Percentiles rank a stretch among this genome's conserved stretches.
phyloP scores from a whole-genome alignment of 2,888 invertebrate genomes.

The Melanchra persicariae region DNA sequence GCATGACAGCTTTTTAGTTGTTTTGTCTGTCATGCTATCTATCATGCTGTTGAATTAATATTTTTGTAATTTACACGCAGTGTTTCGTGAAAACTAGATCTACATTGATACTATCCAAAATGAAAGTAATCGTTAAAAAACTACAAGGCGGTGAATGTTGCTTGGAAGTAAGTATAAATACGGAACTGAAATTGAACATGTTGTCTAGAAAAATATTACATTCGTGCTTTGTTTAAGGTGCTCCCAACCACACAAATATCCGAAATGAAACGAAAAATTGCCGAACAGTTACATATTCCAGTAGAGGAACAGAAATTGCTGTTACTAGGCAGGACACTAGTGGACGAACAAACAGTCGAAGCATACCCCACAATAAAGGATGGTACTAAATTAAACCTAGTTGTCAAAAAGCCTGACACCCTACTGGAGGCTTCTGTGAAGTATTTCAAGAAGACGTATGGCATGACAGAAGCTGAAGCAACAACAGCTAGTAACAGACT shows the following conservation, averaged over 20 bases:
- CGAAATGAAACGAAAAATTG: slow-evolving; percentile 93
- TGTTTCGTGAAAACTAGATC: slow-evolving; percentile 52
- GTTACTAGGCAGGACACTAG: slow-evolving; percentile 93
- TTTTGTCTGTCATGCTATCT: slow-evolving; percentile 63
- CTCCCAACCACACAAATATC: slow-evolving; percentile 91
- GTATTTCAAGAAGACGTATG: slow-evolving; percentile 90
- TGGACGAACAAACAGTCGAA: slow-evolving; percentile 93
- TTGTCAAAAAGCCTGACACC: slow-evolving; percentile 93
- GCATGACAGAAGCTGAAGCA: slow-evolving; percentile 91
- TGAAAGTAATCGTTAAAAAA: slow-evolving; percentile 94
- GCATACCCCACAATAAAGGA: slow-evolving; percentile 94
- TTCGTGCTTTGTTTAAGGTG: slow-evolving; percentile 81
- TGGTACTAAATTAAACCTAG: slow-evolving; percentile 93
- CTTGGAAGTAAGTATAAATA: slow-evolving; percentile 89
- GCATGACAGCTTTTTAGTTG: slow-evolving; percentile 45
- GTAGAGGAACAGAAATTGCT: slow-evolving; percentile 93
- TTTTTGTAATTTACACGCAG: slow-evolving; percentile 60
- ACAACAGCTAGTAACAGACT: slow-evolving; percentile 91
- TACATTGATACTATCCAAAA: slow-evolving; percentile 75
- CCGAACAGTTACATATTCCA: slow-evolving; percentile 92
- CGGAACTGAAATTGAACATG: slow-evolving; percentile 1
- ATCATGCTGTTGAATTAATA: slow-evolving; percentile 64
- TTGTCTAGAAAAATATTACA: slow-evolving; percentile 9
- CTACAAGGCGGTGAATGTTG: slow-evolving; percentile 93
- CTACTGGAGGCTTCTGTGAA: slow-evolving; percentile 91